A percentile compares a stretch with the other conserved stretches of the same genome.
Conservation (phyloP, 2,888 invertebrate species). For the Stenoptilia bipunctidactyla region DNA sequence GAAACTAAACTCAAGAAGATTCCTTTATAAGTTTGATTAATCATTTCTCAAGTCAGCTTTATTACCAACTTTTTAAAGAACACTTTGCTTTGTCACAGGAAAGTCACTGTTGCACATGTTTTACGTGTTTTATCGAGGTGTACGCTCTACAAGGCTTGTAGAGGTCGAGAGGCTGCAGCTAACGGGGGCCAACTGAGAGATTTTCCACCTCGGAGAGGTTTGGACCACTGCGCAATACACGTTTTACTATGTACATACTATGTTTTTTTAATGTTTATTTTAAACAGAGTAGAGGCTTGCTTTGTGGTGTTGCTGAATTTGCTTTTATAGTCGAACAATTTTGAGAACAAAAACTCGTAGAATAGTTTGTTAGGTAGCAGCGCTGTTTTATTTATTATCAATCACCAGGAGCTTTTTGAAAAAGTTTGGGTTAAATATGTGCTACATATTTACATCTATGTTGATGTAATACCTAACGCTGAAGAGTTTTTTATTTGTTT, state of each 20-base stretch:
- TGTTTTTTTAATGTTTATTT: neutral
- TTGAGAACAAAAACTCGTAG: too few species aligned
- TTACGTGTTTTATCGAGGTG: neutral
- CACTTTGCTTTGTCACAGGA: neutral
- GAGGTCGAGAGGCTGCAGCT: conserved; percentile 52
- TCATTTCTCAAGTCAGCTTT: neutral
- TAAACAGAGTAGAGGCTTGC: neutral
- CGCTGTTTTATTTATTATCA: too few species aligned
- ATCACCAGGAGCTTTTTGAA: too few species aligned
- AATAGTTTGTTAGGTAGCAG: too few species aligned
- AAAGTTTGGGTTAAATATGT: too few species aligned
- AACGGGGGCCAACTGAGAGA: conserved; percentile 37
- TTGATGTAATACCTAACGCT: too few species aligned
- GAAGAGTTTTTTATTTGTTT: too few species aligned
- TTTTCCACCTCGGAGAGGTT: conserved; percentile 7
- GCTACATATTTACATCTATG: too few species aligned
- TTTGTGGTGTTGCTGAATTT: too few species aligned
- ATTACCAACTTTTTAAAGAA: neutral
- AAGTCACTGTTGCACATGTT: neutral
- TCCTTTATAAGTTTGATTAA: conserved; percentile 39
- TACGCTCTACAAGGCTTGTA: conserved; percentile 21
- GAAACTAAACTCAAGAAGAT: conserved; percentile 60
- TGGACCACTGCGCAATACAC: conserved; percentile 51
- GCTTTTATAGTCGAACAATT: too few species aligned
- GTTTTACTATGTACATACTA: neutral